Conservation (phyloP, 2,888 invertebrate species). For the Aquatica leii region DNA sequence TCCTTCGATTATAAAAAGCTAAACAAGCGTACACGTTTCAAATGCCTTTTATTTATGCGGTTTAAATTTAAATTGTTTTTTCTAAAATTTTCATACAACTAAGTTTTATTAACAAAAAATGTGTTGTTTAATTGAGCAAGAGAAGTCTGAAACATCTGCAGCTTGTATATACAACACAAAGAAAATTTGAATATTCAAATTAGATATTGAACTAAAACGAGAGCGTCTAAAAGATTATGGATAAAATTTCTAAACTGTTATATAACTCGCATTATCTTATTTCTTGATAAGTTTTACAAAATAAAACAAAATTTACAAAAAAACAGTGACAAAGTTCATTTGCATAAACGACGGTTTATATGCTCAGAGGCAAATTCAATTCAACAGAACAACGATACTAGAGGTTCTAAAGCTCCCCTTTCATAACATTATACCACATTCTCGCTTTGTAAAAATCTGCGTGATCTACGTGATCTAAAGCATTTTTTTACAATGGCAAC, state of each 20-base stretch:
- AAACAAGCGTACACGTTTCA: too few species aligned
- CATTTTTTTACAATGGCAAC: constrained; percentile 26
- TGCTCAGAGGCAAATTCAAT: constrained; percentile 41
- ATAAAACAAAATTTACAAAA: constrained; percentile 31
- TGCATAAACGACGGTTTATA: constrained; percentile 43
- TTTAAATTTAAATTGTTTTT: too few species aligned
- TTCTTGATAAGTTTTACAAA: constrained; percentile 21
- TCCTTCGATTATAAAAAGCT: too few species aligned
- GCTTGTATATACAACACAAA: constrained; percentile 11
- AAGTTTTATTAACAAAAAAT: too few species aligned
- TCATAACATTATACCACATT: constrained; percentile 34
- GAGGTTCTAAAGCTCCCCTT: constrained; percentile 28
- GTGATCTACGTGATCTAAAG: constrained; percentile 20
- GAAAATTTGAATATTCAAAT: constrained; percentile 30
- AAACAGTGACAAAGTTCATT: constrained; percentile 29
- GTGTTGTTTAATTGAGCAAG: constrained; percentile 2
- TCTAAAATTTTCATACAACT: too few species aligned
- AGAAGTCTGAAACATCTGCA: constrained; percentile 15
- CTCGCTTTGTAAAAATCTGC: constrained; percentile 35
- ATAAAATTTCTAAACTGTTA: constrained; percentile 25
- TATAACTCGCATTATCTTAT: constrained; percentile 27
- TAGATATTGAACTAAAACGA: constrained; percentile 17
- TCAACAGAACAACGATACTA: constrained; percentile 34
- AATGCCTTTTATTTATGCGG: too few species aligned
- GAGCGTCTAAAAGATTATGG: constrained; percentile 14